These are phyloP conservation scores for Pocillopora verrucosa DNA, from an alignment of 64 coral and sea anemone genomes.

Conservation along the genomic window DNA sequence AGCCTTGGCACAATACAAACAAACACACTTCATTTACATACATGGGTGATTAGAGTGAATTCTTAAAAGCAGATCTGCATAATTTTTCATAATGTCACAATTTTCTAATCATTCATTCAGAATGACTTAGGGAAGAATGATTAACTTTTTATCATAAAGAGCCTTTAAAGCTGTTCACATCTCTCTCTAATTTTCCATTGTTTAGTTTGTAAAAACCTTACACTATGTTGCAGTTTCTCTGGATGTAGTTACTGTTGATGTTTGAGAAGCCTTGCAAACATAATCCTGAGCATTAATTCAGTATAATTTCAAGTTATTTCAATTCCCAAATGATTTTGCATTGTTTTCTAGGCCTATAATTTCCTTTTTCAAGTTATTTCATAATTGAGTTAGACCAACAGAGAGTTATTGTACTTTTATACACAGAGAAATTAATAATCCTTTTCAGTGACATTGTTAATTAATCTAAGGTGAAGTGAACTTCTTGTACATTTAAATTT, in stretches of 20 bases:
- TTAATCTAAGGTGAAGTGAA: neutral
- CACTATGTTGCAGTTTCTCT: too few relatives aligned
- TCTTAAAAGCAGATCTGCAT: too few relatives aligned
- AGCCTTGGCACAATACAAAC: constrained; percentile 2
- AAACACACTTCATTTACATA: neutral
- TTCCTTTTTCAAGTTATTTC: neutral
- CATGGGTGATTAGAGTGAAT: neutral
- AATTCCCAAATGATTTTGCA: neutral
- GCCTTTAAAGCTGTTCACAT: too few relatives aligned
- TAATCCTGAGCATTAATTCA: too few relatives aligned
- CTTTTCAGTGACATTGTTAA: too few relatives aligned
- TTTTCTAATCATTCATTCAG: neutral
- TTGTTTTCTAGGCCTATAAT: neutral
- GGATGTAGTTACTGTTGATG: too few relatives aligned
- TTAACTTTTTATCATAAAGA: too few relatives aligned
- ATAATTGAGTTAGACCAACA: neutral
- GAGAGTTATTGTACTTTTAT: neutral
- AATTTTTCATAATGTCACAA: neutral
- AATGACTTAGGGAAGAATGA: neutral
- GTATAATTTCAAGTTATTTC: neutral
- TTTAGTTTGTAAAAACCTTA: too few relatives aligned
- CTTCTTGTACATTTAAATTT: neutral
- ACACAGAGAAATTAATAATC: too few relatives aligned
- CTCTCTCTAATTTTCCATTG: too few relatives aligned
- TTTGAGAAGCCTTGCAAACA: too few relatives aligned